phyloP scores from a whole-genome alignment of 2,113 vertebrate species.

The Anoura caudifer region DNA sequence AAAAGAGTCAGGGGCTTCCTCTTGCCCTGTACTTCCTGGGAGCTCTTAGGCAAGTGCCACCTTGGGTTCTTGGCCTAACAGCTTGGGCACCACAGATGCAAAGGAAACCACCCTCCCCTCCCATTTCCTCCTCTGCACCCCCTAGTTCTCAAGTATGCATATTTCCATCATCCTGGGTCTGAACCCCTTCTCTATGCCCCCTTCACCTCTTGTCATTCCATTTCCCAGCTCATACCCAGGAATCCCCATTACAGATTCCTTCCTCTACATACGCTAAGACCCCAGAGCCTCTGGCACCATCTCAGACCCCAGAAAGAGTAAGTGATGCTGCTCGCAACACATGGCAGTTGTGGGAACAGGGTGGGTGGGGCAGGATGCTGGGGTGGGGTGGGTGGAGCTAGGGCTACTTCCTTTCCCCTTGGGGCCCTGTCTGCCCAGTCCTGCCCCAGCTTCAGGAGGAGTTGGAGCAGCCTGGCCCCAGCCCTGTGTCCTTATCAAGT shows the following conservation, averaged over 20 bases:
- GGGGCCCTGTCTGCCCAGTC: constrained; percentile 43
- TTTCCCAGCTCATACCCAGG: neutral
- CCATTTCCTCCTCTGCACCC: neutral
- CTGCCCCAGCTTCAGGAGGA: neutral
- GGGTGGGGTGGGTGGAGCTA: constrained; percentile 66
- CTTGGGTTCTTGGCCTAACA: neutral
- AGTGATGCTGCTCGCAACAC: neutral
- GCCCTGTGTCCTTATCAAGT: neutral
- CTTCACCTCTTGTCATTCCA: neutral
- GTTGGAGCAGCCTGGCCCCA: neutral
- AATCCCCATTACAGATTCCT: neutral
- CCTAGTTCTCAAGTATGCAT: neutral
- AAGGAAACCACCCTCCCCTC: neutral
- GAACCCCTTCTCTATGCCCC: neutral
- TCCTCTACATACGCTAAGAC: neutral
- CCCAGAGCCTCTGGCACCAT: neutral
- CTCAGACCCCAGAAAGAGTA: neutral
- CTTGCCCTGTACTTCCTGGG: neutral
- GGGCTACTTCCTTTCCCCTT: constrained; percentile 69
- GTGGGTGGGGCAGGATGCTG: constrained; percentile 64
- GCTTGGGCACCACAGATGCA: neutral
- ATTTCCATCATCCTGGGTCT: neutral
- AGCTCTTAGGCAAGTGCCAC: neutral
- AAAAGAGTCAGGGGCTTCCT: neutral
- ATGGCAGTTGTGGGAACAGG: neutral